phyloP scores from a whole-genome alignment of 2,113 vertebrate species.

The Laticauda colubrina region DNA sequence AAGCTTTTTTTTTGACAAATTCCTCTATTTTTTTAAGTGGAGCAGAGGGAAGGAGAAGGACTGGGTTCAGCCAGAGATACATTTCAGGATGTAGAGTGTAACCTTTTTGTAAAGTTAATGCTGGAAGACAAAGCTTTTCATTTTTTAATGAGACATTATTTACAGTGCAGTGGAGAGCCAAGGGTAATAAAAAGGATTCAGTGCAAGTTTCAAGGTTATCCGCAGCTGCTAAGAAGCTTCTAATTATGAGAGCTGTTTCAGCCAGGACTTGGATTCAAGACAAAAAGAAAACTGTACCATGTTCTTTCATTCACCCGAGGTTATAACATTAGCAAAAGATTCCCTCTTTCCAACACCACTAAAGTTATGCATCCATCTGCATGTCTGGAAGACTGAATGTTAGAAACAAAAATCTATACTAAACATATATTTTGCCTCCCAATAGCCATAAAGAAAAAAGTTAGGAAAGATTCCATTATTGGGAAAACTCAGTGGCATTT shows the following conservation, averaged over 20 bases:
- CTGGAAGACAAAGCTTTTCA: slow-evolving; percentile 51
- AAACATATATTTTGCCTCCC: neutral
- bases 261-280: slow-evolving; percentile 26
- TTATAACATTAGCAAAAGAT: slow-evolving; percentile 25
- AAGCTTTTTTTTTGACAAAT: slow-evolving; percentile 26
- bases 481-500: neutral
- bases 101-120: slow-evolving; percentile 40
- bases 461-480: neutral
- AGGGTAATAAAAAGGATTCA: slow-evolving; percentile 52
- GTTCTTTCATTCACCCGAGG: slow-evolving; percentile 12
- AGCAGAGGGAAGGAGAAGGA: slow-evolving; percentile 13
- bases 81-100: slow-evolving; percentile 41
- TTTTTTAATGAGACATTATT: slow-evolving; percentile 50
- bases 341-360: neutral
- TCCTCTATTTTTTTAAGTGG: neutral
- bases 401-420: slow-evolving; percentile 3
- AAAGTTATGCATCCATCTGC: neutral
- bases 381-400: neutral
- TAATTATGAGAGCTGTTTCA: slow-evolving; percentile 55
- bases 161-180: slow-evolving; percentile 39
- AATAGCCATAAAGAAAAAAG: neutral
- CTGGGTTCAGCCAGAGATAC: slow-evolving; percentile 43
- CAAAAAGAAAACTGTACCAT: slow-evolving; percentile 22
- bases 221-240: slow-evolving; percentile 56
- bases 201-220: slow-evolving; percentile 46